Conservation (phyloP, 2,797 vertebrate species). For the Hypotaenidia philippensis region DNA sequence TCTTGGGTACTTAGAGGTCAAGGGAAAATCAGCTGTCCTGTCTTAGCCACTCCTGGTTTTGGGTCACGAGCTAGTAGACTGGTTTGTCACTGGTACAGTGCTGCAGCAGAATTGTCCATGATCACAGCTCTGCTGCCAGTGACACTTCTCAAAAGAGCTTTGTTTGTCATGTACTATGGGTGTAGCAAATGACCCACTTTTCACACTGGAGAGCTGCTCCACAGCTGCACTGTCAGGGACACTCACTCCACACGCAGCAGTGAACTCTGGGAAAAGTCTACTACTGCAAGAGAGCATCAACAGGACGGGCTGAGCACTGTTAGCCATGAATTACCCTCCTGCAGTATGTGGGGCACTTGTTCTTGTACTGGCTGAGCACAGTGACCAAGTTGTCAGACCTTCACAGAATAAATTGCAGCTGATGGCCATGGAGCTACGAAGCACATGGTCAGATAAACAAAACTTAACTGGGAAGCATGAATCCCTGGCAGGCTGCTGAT, state of each 20-base stretch:
- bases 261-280: not conserved
- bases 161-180: not conserved
- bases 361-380: not conserved
- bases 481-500: not conserved
- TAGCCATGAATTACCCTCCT: not conserved
- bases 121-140: not conserved
- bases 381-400: not conserved
- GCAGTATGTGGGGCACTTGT: not conserved
- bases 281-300: not conserved
- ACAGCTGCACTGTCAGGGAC: not conserved
- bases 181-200: not conserved
- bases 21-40: not conserved
- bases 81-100: not conserved
- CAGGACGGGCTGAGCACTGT: not conserved
- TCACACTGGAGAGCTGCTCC: not conserved
- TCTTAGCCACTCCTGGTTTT: not conserved
- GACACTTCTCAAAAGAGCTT: not conserved
- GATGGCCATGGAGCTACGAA: rapidly evolving
- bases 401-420: not conserved
- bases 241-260: rapidly evolving
- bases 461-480: not conserved
- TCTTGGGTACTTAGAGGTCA: not conserved
- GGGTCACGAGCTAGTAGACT: rapidly evolving
- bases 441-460: not conserved
- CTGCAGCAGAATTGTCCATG: not conserved